Evolutionary conservation across 2,888 invertebrate species (phyloP), one percentile per base, ranked within the genome.

Genomic region (Willowsia nigromaculata): DNA sequence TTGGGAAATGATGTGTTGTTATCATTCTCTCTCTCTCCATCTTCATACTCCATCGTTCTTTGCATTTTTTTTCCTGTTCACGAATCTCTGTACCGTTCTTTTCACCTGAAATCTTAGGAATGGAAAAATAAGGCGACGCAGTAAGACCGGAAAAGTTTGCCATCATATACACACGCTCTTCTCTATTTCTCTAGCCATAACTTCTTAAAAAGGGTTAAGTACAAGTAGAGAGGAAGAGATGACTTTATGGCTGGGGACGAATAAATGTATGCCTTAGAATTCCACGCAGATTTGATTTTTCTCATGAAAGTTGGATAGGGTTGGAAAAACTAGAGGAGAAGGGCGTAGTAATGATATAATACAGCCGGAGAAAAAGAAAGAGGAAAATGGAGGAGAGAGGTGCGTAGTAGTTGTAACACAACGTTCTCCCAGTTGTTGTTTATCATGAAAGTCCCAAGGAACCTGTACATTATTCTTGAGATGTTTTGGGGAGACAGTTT

Each of bases 381-480:
- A 47, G 65, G 65, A 30, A 65, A 25, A 43, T 27, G 11, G 30
- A n/a, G 30, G 27, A 22, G 18, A 7, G 22, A 59, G 47, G 50
- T 50, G 50, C 50, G 50, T 50, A 50, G 50, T 50, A 9, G n/a
- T n/a, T n/a, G 50, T 50, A 50, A 50, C 1, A 56, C 33, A 82
- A 56, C 80, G 68, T 89, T 91, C 89, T 92, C 91, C 91, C 92
- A 91, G 90, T 90, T 90, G 91, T 91, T 92, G 92, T 92, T 92
- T 92, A 92, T 92, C 92, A 92, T 91, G 91, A 85, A 91, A 92
- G 84, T 92, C 92, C 92, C 92, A 89, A 91, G 92, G 90, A 92
- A 91, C 92, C 92, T 92, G 91, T 92, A 92, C 92, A 92, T 92
- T 92, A 92, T 91, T 91, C 91, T 92, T 92, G 91, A 91, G 92